Evolutionary conservation across 2,888 invertebrate species (phyloP), one percentile per base, ranked within the genome.

Genomic region (Polyploca ridens): DNA sequence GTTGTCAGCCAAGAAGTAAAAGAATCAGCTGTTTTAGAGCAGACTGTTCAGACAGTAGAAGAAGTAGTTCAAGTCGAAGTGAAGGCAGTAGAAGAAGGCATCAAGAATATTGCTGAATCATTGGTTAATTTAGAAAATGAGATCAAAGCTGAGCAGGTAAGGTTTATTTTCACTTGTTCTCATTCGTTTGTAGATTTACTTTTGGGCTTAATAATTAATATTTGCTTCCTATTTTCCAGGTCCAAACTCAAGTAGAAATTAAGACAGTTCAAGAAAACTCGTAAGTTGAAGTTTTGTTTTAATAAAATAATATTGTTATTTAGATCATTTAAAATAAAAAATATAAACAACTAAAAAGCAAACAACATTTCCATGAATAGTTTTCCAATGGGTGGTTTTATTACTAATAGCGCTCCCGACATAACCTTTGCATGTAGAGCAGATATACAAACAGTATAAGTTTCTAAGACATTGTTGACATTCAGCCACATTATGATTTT

Each of bases 91-190:
- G 81, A 76, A 66, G 74, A 74, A 54, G 79, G 75, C 33, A 83
- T 84, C 0, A 83, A 86, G 41, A 90, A 88, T 64, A 87, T 91
- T 38, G 90, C 87, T 49, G 90, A 89, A 3, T 78, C 86, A 35
- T 73, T 93, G 1, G 76, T 78, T 13, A 84, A 77, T 64, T 77
- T 91, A 69, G 90, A 91, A 60, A 86, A 84, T 16, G 90, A 90
- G 68, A 77, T 83, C 46, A 84, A 84, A 65, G 71, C 81, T 58
- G 74, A 82, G 72, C 85, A 91, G 89, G 91, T 92, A 66, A 70
- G 2, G n/a, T 35, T 60, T 49, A 33, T 33, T n/a, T 63, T 27
- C 63, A 3, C n/a, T 19, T 19, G 8, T 61, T 60, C 19, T 1
- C 3, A 41, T 38, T 41, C 33, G 5, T 1, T 13, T 27, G 27